These are phyloP conservation scores for Mystacornis crossleyi DNA, from an alignment of 2,113 vertebrate species.

Conservation along the genomic window DNA sequence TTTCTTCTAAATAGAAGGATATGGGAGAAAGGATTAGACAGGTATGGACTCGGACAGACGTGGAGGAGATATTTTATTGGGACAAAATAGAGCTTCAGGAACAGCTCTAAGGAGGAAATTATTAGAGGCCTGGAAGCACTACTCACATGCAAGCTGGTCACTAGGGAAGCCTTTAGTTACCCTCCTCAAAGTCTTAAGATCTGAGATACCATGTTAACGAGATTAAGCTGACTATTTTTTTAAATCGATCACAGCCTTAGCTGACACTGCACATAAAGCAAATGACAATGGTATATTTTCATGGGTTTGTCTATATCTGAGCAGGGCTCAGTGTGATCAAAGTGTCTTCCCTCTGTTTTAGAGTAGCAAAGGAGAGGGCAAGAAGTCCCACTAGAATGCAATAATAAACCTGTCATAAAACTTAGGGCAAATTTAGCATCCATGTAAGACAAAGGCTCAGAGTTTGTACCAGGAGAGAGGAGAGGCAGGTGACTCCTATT, in stretches of 20 bases:
- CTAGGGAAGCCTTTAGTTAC: constrained; percentile 1
- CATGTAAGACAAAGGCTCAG: background rate
- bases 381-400: background rate
- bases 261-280: background rate
- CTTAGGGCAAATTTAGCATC: background rate
- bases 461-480: background rate
- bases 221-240: background rate
- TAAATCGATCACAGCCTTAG: background rate
- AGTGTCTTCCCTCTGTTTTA: background rate
- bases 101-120: background rate
- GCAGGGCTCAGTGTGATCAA: background rate
- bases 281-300: background rate
- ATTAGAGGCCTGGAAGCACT: background rate
- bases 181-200: constrained; percentile 14
- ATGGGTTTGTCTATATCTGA: background rate
- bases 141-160: background rate
- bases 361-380: background rate
- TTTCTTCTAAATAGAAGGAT: background rate
- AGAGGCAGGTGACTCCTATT: background rate
- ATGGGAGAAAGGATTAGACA: background rate
- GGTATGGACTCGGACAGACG: background rate
- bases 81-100: background rate
- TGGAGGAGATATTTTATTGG: background rate
- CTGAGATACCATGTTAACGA: constrained; percentile 13
- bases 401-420: background rate